A percentile compares a stretch with the other conserved stretches of the same genome.
phyloP scores from a whole-genome alignment of 2,797 vertebrate genomes.

The Epinephelus awoara region DNA sequence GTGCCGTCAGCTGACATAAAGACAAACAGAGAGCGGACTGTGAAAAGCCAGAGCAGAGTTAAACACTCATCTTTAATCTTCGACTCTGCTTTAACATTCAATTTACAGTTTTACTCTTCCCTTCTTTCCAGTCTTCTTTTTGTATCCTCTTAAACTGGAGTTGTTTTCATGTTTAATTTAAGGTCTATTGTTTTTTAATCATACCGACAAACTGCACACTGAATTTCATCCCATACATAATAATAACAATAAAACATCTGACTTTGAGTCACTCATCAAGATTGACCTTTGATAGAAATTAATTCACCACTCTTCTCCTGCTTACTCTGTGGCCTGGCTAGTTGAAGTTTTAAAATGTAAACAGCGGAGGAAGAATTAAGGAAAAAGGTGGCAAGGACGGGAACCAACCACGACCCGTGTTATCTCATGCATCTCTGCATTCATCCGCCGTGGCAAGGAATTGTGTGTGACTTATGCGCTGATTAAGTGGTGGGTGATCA shows the following conservation, averaged over 20 bases:
- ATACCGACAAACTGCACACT: background rate
- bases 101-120: background rate
- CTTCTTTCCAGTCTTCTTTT: background rate
- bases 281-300: too few relatives aligned
- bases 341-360: too few relatives aligned
- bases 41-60: background rate
- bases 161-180: background rate
- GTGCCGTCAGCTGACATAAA: conserved; percentile 1
- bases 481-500: too few relatives aligned
- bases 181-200: background rate
- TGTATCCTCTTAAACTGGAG: background rate
- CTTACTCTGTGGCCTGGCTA: too few relatives aligned
- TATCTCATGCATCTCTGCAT: too few relatives aligned
- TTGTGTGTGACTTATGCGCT: too few relatives aligned
- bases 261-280: too few relatives aligned
- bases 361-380: too few relatives aligned
- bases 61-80: background rate
- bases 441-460: too few relatives aligned
- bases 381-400: too few relatives aligned
- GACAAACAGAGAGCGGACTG: conserved; percentile 13
- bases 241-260: background rate
- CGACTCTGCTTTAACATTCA: background rate
- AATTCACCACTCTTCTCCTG: too few relatives aligned
- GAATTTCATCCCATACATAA: background rate
- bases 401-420: too few relatives aligned